Base-by-base conservation (phyloP, 2,888 invertebrate species). In the Lacanobia wlatinum region DNA sequence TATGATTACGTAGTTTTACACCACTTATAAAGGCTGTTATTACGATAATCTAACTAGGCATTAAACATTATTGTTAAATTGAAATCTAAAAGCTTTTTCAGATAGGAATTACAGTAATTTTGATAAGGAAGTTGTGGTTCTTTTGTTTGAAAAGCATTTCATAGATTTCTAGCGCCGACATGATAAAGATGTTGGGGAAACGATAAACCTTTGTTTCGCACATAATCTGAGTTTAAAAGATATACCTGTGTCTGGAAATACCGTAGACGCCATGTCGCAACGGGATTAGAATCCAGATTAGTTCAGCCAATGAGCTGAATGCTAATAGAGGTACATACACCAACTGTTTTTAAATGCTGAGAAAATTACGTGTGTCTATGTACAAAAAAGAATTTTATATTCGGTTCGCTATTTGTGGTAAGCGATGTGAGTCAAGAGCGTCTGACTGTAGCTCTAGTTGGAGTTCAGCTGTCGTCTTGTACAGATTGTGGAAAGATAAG, bases 201-300 rank as follows among this genome's bases (percentile, higher is more conserved):
- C 50, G 77, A 86, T 77, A 86, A 83, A 77, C 52, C 69, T 80
- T 84, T 76, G 80, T 85, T 87, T 87, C 84, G 85, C 86, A 87
- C 84, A 87, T 87, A 89, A 82, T 87, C 87, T 83, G 84, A 80
- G 85, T 86, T 87, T 79, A 84, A 80, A 80, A 86, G 88, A 87
- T 88, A 88, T 84, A 80, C 63, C 50, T 82, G 78, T 79, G 87
- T 84, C 84, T 93, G 92, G 92, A 90, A 93, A 93, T 91, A 91
- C 92, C 91, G 84, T 88, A 91, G 90, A 91, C 88, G 88, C 87
- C 84, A 85, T 83, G 87, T 86, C 82, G 86, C 88, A 90, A 94
- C 95, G 91, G 91, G 91, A 87, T 92, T 92, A 93, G 95, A 94
- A 95, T 95, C 91, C 90, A 92, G 92, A 95, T 94, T 93, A 94